Evolutionary conservation across 2,113 vertebrate species (phyloP).

Genomic region (Urocitellus parryii): DNA sequence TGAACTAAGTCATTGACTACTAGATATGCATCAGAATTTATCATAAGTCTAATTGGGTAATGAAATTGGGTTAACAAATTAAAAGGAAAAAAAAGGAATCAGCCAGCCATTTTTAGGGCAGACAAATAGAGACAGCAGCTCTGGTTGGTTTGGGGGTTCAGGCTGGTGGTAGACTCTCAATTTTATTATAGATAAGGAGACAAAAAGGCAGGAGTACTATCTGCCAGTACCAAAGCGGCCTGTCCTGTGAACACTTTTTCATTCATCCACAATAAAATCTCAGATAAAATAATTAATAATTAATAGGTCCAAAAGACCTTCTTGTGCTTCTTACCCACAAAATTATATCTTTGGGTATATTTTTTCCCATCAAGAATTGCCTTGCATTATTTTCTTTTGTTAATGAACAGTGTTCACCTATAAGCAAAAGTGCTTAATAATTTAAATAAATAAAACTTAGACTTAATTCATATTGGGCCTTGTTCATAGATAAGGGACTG

Average conservation of each 20-base stretch:
- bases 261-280: background rate
- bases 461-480: background rate
- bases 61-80: background rate
- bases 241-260: background rate
- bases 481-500: background rate
- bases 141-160: background rate
- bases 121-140: background rate
- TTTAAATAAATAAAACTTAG: background rate
- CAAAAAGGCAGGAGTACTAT: accelerated
- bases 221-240: background rate
- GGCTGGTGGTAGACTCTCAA: background rate
- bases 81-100: background rate
- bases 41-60: background rate
- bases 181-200: background rate
- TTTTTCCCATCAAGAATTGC: background rate
- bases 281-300: background rate
- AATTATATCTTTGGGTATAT: background rate
- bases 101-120: background rate
- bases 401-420: background rate
- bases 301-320: background rate
- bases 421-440: background rate
- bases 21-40: background rate
- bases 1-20: background rate
- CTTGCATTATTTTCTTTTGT: background rate
- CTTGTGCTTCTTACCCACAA: background rate